A percentile compares a stretch with the other conserved stretches of the same genome.
phyloP scores from a whole-genome alignment of 2,888 invertebrate species.

The Tricholauxania praeusta region DNA sequence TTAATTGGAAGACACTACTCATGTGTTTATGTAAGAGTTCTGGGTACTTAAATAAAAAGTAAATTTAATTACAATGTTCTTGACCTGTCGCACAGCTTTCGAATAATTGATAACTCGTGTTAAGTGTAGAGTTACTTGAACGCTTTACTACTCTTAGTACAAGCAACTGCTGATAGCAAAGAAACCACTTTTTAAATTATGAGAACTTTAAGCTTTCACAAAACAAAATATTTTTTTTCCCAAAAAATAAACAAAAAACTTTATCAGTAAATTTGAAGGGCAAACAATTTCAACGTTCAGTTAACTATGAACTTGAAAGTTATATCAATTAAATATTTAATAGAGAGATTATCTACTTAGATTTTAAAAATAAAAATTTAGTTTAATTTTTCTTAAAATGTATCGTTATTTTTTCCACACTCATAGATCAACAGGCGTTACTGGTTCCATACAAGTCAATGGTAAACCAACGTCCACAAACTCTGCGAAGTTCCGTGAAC shows the following conservation, averaged over 20 bases:
- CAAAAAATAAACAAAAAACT: neutral
- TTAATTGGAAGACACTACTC: too few relatives aligned
- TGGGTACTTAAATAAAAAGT: too few relatives aligned
- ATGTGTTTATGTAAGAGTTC: too few relatives aligned
- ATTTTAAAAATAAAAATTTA: neutral
- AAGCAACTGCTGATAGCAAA: neutral
- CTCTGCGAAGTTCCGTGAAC: constrained; percentile 77
- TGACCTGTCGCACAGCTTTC: too few relatives aligned
- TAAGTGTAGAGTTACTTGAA: neutral
- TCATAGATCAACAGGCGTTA: constrained; percentile 76
- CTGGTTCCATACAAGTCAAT: constrained; percentile 80
- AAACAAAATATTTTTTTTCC: neutral
- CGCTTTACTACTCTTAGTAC: neutral
- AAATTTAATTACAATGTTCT: too few relatives aligned
- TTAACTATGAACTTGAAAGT: constrained; percentile 59
- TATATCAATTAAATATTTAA: neutral
- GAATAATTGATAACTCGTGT: too few relatives aligned
- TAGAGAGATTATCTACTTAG: neutral
- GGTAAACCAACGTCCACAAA: constrained; percentile 72
- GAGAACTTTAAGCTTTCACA: neutral
- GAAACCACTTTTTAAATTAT: constrained; percentile 16
- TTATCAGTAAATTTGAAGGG: neutral
- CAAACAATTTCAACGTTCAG: constrained; percentile 54
- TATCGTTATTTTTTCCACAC: neutral
- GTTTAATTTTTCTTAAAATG: constrained; percentile 3